Base-by-base conservation (phyloP, 1,140 invertebrate genomes). In the Drosophila gunungcola region DNA sequence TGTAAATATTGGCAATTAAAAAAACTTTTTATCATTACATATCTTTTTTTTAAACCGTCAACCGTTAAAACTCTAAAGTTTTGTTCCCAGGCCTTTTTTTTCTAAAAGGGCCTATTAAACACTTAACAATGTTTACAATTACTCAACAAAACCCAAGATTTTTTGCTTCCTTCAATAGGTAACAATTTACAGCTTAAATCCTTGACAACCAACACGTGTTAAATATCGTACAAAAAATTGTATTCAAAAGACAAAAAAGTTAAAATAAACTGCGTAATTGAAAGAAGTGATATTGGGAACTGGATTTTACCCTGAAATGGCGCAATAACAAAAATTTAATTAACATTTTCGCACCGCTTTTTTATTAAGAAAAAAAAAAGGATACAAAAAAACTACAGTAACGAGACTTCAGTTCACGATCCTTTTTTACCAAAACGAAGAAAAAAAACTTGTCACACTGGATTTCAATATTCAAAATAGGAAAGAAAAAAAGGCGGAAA, bases 371-470 rank as follows among this genome's bases (percentile, higher is more conserved):
- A 73, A 51, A 54, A 77, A 63, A 70, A 73, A 48, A 21, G n/a
- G 9, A 27, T 54, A 77, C n/a, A 21, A 21, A 77, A 78, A 70
- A 60, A 56, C 60, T 64, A 65, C 74, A 78, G 64, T 86, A 85
- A 74, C 83, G 75, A 72, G 73, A 81, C 34, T 45, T 41, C 57
- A 63, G 38, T 41, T 43, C 39, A 32, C 49, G 60, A 79, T 74
- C 68, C 77, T 77, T 69, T 61, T 61, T 42, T 10, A 53, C 11
- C 36, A 25, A 74, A 62, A 61, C 49, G 51, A 60, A 45, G 48
- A 53, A 83, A 85, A 86, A 86, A 89, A 89, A 80, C 80, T 89
- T 89, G 84, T 68, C 85, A 75, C 69, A 49, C 84, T 54, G 77
- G 75, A 80, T 80, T 88, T 83, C 10, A 55, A 65, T 58, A 81